Evolutionary conservation across 2,888 invertebrate genomes (phyloP).

Genomic region (Orthosia cruda): DNA sequence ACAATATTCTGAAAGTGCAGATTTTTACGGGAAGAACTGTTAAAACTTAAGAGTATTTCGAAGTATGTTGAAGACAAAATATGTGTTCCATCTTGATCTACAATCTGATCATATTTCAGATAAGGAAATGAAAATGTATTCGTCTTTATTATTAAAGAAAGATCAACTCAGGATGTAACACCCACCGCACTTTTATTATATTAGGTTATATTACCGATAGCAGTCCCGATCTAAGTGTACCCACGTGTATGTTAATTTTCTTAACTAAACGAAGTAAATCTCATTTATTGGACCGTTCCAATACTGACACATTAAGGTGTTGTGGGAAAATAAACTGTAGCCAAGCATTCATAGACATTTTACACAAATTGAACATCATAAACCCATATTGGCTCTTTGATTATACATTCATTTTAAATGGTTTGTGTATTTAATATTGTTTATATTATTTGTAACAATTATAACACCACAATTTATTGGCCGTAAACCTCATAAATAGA

Average conservation of each 20-base stretch:
- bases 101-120: neutral
- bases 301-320: conserved; percentile 79
- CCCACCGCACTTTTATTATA: conserved; percentile 54
- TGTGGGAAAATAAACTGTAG: conserved; percentile 81
- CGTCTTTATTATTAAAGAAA: conserved; percentile 14
- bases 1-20: conserved; percentile 40
- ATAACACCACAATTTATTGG: conserved; percentile 58
- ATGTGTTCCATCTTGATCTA: neutral
- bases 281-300: conserved; percentile 79
- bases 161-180: conserved; percentile 47
- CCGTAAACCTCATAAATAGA: conserved; percentile 61
- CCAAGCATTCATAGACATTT: conserved; percentile 67
- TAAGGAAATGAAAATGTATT: neutral
- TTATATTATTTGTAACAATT: conserved; percentile 71
- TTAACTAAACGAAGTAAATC: conserved; percentile 82
- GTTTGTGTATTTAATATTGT: conserved; percentile 76
- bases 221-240: conserved; percentile 68
- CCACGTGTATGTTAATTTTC: conserved; percentile 81
- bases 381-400: conserved; percentile 73
- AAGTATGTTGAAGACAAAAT: neutral
- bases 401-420: conserved; percentile 74
- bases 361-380: conserved; percentile 68
- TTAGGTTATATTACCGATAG: conserved; percentile 57
- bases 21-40: conserved; percentile 10
- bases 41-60: neutral